Evolutionary conservation across 2,888 invertebrate genomes (phyloP), one percentile per base, ranked within the genome.

Genomic region (Aspidapion aeneum): DNA sequence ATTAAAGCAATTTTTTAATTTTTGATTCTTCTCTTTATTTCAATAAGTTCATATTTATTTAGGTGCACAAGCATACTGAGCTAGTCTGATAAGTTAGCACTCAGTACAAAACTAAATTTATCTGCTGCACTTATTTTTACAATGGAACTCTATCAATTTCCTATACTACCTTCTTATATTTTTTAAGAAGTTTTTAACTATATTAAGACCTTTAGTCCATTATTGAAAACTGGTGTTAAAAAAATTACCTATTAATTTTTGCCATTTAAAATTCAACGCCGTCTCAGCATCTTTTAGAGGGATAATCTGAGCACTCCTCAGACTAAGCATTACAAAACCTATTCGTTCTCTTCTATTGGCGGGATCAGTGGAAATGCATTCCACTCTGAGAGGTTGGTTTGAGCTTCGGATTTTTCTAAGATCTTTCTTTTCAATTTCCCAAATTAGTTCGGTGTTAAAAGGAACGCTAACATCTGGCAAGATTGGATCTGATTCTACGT

Each of bases 381-480:
- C 90, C 55, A 92, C 80, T 76, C 90, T 88, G 21, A 92, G 81
- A 0, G 91, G 90, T 0, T 88, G 85, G 80, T 91, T 90, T 58
- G 87, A 87, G 0, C 88, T 86, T 72, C 90, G 82, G 71, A 91
- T 84, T 77, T 90, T 90, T 71, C 90, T 84, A 69, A 91, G 82
- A 64, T 86, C 83, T 70, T 85, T 84, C 78, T 89, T 89, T 70
- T 90, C 89, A 1, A 89, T 87, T 77, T 91, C 90, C 92, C 92
- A 93, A 58, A 90, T 86, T 61, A 92, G 84, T 75, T 91, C 90
- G 19, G 88, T 89, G 67, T 87, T 87, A 74, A 91, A 90, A 55
- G 84, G 79, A 0, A 89, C 88, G 61, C 83, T 80, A 56, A 85
- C 82, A 22, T 82, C 81, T 0, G 87, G 82, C 1, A 84, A 81